Conservation (phyloP, 35 echinoderm and acorn worm species). For the Hemicentrotus pulcherrimus region DNA sequence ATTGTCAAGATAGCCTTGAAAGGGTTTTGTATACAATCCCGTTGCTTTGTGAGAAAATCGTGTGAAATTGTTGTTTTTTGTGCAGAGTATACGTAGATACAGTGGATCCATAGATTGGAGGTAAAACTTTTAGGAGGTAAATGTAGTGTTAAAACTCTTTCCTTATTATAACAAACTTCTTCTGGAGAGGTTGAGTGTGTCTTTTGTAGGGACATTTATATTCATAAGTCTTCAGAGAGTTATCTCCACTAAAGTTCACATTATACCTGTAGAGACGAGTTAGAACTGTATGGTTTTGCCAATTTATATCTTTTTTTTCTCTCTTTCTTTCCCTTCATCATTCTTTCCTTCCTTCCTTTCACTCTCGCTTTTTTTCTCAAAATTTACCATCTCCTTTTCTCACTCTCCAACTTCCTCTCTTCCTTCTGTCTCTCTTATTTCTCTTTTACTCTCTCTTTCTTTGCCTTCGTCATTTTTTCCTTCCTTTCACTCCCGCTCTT, state of each 20-base stretch:
- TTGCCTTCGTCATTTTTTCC: background rate
- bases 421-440: too few species aligned
- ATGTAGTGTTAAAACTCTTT: background rate
- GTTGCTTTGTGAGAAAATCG: background rate
- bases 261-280: too few species aligned
- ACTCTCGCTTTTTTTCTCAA: too few species aligned
- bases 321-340: too few species aligned
- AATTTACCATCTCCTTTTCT: too few species aligned
- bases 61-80: background rate
- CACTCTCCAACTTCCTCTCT: too few species aligned
- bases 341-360: too few species aligned
- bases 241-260: too few species aligned
- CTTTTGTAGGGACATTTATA: too few species aligned
- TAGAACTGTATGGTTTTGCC: too few species aligned
- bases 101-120: background rate
- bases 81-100: background rate
- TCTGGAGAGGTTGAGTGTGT: too few species aligned
- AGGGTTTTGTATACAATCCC: background rate
- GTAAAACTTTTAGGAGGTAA: background rate
- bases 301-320: background rate
- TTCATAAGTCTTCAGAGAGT: too few species aligned
- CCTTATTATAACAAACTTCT: background rate
- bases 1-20: background rate
- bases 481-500: background rate
- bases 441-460: background rate